Conservation (phyloP, 2,888 invertebrate species). For the Catocala sponsa region DNA sequence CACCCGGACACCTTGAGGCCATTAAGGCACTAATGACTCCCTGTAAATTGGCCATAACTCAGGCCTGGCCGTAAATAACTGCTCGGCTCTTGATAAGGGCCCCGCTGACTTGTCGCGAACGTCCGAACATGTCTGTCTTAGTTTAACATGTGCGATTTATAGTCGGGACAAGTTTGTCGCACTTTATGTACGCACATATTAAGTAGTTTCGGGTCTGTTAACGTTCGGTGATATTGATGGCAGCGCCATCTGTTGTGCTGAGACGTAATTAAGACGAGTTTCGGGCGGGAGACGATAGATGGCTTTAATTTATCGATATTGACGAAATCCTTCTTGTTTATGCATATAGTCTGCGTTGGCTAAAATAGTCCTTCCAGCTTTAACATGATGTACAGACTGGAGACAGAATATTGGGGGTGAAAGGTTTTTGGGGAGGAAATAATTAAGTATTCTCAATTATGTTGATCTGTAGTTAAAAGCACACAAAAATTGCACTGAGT, state of each 20-base stretch:
- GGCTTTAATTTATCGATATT: slow-evolving; percentile 43
- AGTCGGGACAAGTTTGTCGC: slow-evolving; percentile 53
- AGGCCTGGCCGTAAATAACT: slow-evolving; percentile 83
- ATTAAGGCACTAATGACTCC: slow-evolving; percentile 86
- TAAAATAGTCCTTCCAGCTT: too few relatives aligned
- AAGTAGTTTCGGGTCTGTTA: slow-evolving; percentile 52
- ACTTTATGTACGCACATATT: slow-evolving; percentile 51
- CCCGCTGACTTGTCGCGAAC: slow-evolving; percentile 80
- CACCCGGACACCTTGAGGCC: slow-evolving; percentile 84
- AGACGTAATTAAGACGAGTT: slow-evolving; percentile 48
- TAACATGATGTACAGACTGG: too few relatives aligned
- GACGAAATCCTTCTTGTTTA: slow-evolving; percentile 6
- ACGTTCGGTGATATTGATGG: slow-evolving; percentile 48
- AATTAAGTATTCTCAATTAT: too few relatives aligned
- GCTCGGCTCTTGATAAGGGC: slow-evolving; percentile 82
- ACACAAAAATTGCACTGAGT: too few relatives aligned
- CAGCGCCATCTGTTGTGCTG: slow-evolving; percentile 48
- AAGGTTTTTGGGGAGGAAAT: too few relatives aligned
- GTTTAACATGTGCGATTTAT: slow-evolving; percentile 83
- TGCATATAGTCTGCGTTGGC: too few relatives aligned
- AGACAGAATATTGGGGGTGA: too few relatives aligned
- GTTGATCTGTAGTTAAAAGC: too few relatives aligned
- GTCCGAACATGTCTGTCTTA: slow-evolving; percentile 82
- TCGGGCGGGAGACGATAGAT: slow-evolving; percentile 38
- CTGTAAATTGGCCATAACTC: slow-evolving; percentile 88